Evolutionary conservation across 2,113 vertebrate species (phyloP), one percentile per base, ranked within the genome.

Genomic region (Pipa parva): DNA sequence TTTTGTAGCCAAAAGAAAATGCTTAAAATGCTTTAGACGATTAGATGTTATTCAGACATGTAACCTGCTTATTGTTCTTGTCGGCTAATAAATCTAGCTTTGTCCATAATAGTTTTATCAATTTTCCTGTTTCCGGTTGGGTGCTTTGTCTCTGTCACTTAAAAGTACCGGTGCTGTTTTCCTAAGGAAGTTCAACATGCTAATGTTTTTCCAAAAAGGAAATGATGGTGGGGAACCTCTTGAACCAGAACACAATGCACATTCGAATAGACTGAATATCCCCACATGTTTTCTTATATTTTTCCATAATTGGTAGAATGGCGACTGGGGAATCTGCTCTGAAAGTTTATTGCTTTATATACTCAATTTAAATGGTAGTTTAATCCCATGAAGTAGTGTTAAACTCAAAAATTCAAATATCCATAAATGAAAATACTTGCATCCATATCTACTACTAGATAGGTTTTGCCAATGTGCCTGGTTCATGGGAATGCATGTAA

Each of bases 121-220:
- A 91, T 92, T 94, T 94, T 91, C 90, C 89, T 90, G 92, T 92
- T 88, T 81, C 89, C 89, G 83, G 87, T 83, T 84, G 90, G 87
- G 88, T 77, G 77, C 87, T 87, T 91, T 89, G 87, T 91, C 80
- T 83, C 18, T 74, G 80, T 83, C 80, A 87, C 80, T 84, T 87
- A 84, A 81, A 81, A 86, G 91, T 83, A 69, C 78, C 77, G 82
- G 84, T 89, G 89, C 84, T 90, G 83, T 90, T 92, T 92, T 87
- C 79, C 88, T 88, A 81, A 92, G 94, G 93, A 96, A 95, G 91
- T 93, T 89, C 84, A 85, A 80, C 83, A 88, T 72, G 77, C 86
- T 80, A 84, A 87, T 77, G 75, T 80, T 83, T 87, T 81, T 75
- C 76, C 81, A 82, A 73, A 87, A 81, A 92, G 93, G 92, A 95